phyloP scores from a whole-genome alignment of 1,140 invertebrate species.

The Drosophila nikananu region DNA sequence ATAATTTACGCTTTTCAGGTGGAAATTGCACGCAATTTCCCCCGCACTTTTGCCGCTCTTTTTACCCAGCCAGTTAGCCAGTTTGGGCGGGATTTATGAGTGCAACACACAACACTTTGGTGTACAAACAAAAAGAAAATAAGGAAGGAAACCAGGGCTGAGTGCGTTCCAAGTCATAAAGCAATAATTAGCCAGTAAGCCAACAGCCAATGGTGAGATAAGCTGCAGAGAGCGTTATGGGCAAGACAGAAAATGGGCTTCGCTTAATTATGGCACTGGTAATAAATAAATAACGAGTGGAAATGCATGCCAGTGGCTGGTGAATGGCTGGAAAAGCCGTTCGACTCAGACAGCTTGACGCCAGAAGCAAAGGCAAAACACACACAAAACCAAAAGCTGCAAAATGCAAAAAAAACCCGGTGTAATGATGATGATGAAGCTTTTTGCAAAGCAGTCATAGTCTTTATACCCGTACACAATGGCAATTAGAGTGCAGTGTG shows the following conservation, averaged over 20 bases:
- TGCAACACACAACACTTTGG: constrained; percentile 8
- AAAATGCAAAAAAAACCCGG: constrained; percentile 40
- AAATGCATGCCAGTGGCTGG: constrained; percentile 56
- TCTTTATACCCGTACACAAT: constrained; percentile 55
- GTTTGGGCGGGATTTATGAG: constrained; percentile 35
- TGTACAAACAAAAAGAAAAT: background rate
- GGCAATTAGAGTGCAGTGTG: constrained; percentile 69
- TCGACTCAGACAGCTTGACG: constrained; percentile 81
- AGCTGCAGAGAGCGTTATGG: constrained; percentile 13
- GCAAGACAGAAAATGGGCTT: constrained; percentile 35
- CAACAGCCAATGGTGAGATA: constrained; percentile 25
- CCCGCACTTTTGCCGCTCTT: background rate
- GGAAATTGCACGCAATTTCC: constrained; percentile 57
- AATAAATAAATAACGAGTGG: constrained; percentile 23
- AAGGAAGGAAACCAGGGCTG: background rate
- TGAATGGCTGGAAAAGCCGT: constrained; percentile 69
- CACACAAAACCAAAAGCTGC: constrained; percentile 18
- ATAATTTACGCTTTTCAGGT: constrained; percentile 65
- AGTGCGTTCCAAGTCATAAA: constrained; percentile 48
- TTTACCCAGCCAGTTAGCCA: background rate
- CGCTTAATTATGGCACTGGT: constrained; percentile 55
- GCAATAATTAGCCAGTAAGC: constrained; percentile 47
- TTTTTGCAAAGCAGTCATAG: constrained; percentile 54
- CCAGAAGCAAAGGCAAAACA: constrained; percentile 55
- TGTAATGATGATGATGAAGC: constrained; percentile 81